A percentile compares a stretch with the other conserved stretches of the same genome.
Conservation (phyloP, 2,888 invertebrate genomes). For the Brenthis ino region DNA sequence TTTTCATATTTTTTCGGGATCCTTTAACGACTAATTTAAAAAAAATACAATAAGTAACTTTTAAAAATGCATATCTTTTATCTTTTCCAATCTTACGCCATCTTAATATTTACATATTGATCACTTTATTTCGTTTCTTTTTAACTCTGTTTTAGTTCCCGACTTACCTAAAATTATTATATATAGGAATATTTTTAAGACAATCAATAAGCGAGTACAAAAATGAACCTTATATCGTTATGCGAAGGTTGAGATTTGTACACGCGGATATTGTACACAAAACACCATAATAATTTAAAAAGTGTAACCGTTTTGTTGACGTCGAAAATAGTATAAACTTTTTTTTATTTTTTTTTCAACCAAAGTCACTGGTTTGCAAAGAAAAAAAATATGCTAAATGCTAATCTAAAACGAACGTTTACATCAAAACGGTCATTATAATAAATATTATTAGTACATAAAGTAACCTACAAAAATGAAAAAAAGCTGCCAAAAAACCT, state of each 20-base stretch:
- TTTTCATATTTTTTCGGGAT: slow-evolving; percentile 6
- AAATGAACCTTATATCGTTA: not conserved
- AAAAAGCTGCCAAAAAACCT: slow-evolving; percentile 4
- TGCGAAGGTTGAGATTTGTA: not conserved
- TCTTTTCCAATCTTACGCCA: slow-evolving; percentile 46
- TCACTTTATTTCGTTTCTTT: slow-evolving; percentile 72
- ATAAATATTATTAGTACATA: not conserved
- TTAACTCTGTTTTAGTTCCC: slow-evolving; percentile 72
- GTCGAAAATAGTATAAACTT: no score
- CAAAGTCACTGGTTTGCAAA: no score
- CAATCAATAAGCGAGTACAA: not conserved
- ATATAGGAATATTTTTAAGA: slow-evolving; percentile 11
- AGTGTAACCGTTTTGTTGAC: no score
- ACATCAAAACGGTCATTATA: not conserved
- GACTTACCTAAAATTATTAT: slow-evolving; percentile 58
- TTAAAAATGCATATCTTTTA: slow-evolving; percentile 43
- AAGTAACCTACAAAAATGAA: not conserved
- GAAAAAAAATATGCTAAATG: no score
- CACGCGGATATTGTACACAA: not conserved
- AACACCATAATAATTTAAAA: not conserved
- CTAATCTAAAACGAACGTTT: no score
- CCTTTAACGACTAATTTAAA: slow-evolving; percentile 28
- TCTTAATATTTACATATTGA: slow-evolving; percentile 62
- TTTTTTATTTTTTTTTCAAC: no score
- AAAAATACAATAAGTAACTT: slow-evolving; percentile 50